Conservation (phyloP, 2,888 invertebrate genomes). For the Cantharis rufa region DNA sequence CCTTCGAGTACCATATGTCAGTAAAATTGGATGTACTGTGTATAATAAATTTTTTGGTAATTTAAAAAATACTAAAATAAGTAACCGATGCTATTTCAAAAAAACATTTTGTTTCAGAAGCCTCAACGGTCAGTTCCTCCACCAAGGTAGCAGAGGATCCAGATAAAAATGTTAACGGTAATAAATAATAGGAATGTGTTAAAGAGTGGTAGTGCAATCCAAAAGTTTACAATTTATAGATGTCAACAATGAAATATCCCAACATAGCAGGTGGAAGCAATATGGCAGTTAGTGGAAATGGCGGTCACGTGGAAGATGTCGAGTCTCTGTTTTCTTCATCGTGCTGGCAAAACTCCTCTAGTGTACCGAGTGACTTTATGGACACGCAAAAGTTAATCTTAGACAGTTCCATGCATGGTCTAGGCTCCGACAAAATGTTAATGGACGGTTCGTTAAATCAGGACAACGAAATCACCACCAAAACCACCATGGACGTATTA, state of each 20-base stretch:
- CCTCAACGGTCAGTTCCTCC: slow-evolving; percentile 17
- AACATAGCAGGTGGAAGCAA: slow-evolving; percentile 52
- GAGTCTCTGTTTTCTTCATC: slow-evolving; percentile 74
- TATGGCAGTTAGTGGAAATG: slow-evolving; percentile 52
- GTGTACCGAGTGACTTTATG: slow-evolving; percentile 58
- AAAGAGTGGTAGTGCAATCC: slow-evolving; percentile 17
- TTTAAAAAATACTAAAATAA: not conserved
- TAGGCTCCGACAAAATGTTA: slow-evolving; percentile 56
- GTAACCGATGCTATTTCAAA: not conserved
- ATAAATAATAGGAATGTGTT: slow-evolving; percentile 14
- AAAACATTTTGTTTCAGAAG: slow-evolving; percentile 22
- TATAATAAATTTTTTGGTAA: no score
- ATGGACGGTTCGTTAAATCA: slow-evolving; percentile 57
- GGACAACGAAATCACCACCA: slow-evolving; percentile 55
- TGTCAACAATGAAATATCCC: slow-evolving; percentile 57
- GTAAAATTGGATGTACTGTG: not conserved
- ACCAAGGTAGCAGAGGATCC: slow-evolving; percentile 24
- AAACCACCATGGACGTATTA: slow-evolving; percentile 67
- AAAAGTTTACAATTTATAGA: slow-evolving; percentile 33
- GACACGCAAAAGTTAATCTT: slow-evolving; percentile 62
- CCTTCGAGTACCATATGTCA: not conserved
- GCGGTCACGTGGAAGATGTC: slow-evolving; percentile 59
- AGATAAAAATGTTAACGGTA: slow-evolving; percentile 30
- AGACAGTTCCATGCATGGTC: slow-evolving; percentile 60
- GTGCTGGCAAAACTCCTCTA: slow-evolving; percentile 67